Conservation (phyloP, 2,888 invertebrate species). For the Ormyrus pomaceus region DNA sequence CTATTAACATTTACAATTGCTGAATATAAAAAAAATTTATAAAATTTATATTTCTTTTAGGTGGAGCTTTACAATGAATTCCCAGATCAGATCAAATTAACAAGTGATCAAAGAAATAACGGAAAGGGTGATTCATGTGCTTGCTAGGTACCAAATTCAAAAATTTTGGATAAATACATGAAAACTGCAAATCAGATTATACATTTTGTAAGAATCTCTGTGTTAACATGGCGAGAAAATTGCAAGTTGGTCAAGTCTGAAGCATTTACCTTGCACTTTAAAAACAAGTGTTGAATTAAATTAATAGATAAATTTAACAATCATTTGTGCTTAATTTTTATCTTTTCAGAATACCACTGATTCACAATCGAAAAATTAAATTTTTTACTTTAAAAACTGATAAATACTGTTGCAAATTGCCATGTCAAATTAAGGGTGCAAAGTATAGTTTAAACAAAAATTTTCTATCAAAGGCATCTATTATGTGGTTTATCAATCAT, state of each 20-base stretch:
- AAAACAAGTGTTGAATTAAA: slow-evolving; percentile 30
- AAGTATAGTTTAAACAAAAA: slow-evolving; percentile 7
- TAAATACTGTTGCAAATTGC: slow-evolving; percentile 12
- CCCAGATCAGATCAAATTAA: slow-evolving; percentile 95
- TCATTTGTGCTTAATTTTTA: slow-evolving; percentile 27
- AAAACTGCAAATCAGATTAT: slow-evolving; percentile 61
- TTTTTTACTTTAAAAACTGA: slow-evolving; percentile 16
- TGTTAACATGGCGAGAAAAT: slow-evolving; percentile 56
- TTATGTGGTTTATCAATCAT: neutral
- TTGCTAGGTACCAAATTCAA: slow-evolving; percentile 78
- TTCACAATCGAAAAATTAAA: slow-evolving; percentile 3
- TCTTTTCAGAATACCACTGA: slow-evolving; percentile 15
- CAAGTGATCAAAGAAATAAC: slow-evolving; percentile 84
- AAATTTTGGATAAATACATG: slow-evolving; percentile 55
- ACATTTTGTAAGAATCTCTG: slow-evolving; percentile 62
- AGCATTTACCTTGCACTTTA: slow-evolving; percentile 50
- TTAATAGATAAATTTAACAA: slow-evolving; percentile 28
- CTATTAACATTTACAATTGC: slow-evolving; percentile 5
- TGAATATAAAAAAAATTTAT: neutral
- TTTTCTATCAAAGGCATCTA: neutral
- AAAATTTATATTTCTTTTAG: slow-evolving; percentile 64
- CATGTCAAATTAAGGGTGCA: slow-evolving; percentile 16
- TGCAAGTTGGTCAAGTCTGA: slow-evolving; percentile 57
- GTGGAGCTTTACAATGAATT: slow-evolving; percentile 98
- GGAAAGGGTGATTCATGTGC: slow-evolving; percentile 86